Conservation (phyloP, 2,113 vertebrate genomes). For the Propithecus coquereli region DNA sequence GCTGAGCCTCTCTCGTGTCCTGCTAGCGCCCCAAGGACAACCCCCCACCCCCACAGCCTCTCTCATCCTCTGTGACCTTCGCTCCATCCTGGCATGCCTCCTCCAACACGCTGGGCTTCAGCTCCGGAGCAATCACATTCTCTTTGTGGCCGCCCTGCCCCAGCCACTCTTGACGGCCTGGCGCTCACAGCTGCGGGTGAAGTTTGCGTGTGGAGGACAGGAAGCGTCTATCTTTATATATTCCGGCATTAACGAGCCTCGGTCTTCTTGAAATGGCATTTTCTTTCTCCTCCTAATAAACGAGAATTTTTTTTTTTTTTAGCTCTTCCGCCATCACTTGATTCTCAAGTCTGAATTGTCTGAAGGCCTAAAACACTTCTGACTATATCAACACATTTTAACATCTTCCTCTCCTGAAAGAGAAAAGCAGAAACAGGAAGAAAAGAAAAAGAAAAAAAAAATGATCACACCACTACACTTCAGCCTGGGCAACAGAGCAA, state of each 20-base stretch:
- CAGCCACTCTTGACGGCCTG: not conserved
- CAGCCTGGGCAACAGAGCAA: no score
- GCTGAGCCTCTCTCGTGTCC: not conserved
- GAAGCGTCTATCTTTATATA: constrained; percentile 67
- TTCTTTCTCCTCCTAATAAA: constrained; percentile 55
- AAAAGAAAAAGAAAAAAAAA: no score
- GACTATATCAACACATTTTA: not conserved
- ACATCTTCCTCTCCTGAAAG: not conserved
- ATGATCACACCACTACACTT: no score
- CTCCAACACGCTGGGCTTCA: not conserved
- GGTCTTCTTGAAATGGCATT: not conserved
- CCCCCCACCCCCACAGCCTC: not conserved
- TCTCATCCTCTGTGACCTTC: not conserved
- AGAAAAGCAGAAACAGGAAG: not conserved
- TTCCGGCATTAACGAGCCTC: not conserved
- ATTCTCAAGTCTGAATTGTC: constrained; percentile 52
- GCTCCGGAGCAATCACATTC: not conserved
- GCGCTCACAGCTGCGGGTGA: constrained; percentile 22
- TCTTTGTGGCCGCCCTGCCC: not conserved
- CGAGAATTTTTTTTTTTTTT: not conserved
- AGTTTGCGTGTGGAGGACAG: not conserved
- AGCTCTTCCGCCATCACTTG: constrained; percentile 35
- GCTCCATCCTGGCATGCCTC: not conserved
- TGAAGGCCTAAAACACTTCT: constrained; percentile 1
- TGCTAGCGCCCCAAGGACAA: not conserved